Conservation (phyloP, 1,140 invertebrate species). For the Oryctes rhinoceros region DNA sequence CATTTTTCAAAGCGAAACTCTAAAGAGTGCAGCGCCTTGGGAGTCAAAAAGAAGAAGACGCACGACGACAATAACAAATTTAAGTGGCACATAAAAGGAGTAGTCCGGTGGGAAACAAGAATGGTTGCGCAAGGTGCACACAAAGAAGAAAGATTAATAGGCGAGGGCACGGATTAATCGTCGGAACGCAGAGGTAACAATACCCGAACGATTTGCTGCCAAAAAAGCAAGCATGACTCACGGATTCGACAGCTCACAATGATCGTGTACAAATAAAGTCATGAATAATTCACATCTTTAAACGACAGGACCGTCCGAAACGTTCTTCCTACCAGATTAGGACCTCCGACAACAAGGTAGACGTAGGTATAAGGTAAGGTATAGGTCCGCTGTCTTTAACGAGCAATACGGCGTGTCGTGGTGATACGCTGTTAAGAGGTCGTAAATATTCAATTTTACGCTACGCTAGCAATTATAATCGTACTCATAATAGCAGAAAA, state of each 20-base stretch:
- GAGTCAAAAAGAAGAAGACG: too few relatives aligned
- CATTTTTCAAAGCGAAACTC: too few relatives aligned
- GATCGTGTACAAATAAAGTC: slow-evolving; percentile 25
- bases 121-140: background rate
- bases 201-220: slow-evolving; percentile 25
- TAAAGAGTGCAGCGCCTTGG: too few relatives aligned
- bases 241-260: slow-evolving; percentile 23
- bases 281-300: slow-evolving; percentile 14
- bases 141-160: slow-evolving; percentile 11
- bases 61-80: slow-evolving; percentile 1
- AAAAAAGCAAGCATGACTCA: slow-evolving; percentile 32
- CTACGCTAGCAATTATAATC: too few relatives aligned
- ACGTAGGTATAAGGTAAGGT: too few relatives aligned
- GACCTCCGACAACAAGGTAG: background rate
- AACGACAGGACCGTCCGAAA: background rate
- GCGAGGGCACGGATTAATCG: slow-evolving; percentile 10
- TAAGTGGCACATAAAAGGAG: slow-evolving; percentile 24
- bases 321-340: background rate
- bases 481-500: too few relatives aligned
- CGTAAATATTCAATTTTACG: too few relatives aligned
- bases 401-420: too few relatives aligned
- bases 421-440: too few relatives aligned
- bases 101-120: background rate
- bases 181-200: background rate
- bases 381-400: too few relatives aligned